Base-by-base conservation (phyloP, 2,113 vertebrate genomes). In the Cichladusa arquata region DNA sequence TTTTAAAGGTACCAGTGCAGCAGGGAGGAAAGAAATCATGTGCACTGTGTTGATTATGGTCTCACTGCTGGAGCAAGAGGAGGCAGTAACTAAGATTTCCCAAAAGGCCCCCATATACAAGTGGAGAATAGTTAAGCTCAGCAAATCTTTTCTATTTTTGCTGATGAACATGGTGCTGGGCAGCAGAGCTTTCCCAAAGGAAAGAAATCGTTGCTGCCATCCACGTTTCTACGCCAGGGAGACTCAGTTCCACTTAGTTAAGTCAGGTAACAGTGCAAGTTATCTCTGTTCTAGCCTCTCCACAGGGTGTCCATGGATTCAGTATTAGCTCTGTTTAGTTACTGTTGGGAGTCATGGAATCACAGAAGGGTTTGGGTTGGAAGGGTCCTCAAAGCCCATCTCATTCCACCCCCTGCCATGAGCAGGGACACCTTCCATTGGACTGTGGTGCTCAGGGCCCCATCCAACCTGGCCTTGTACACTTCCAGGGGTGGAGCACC, bases 81-180 rank as follows among this genome's bases (percentile, higher is more conserved):
- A 69, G 54, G 28, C 53, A 31, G 40, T 19, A 72, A 48, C 11
- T 25, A 44, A 47, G 51, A 44, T 82, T 65, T 61, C 82, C 19
- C 45, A 8, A 50, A 29, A 11, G 17, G 24, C 28, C 40, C 34
- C 1, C 2, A 8, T 25, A 20, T 3, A 10, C 2, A 7, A 9
- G 22, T 1, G 4, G 26, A 17, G 24, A 31, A 11, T 3, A 25
- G 34, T n/a, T 69, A 1, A 12, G 23, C 50, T 65, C 19, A 34
- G 34, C 44, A 34, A 29, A 33, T 38, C 8, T 28, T 26, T 56
- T 38, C 22, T 33, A 0, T 26, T 86, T 89, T n/a, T 78, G 42
- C 69, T 64, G 51, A 25, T 83, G 47, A 45, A 17, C 0, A 1
- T 6, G 58, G 47, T 64, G 12, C 26, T 54, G 79, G 71, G 9